phyloP scores from a whole-genome alignment of 2,888 invertebrate genomes.

The Nebria salina region DNA sequence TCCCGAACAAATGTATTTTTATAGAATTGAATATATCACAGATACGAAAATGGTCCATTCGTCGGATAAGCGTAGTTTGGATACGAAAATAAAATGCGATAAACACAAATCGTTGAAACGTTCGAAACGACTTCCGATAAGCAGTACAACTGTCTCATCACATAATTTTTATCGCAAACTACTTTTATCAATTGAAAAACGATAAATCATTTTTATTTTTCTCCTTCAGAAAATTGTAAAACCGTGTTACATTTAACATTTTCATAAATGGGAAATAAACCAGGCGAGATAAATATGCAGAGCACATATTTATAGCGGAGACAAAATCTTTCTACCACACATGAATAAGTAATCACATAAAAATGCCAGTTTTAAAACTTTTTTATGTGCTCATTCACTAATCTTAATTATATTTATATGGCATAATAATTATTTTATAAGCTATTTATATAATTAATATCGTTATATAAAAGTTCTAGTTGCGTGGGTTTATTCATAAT shows the following conservation, averaged over 20 bases:
- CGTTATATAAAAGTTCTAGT: neutral
- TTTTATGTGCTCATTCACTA: neutral
- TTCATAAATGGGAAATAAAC: neutral
- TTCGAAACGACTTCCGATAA: neutral
- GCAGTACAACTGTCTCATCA: neutral
- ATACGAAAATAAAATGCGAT: neutral
- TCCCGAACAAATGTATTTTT: neutral
- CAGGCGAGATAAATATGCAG: neutral
- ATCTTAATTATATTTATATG: neutral
- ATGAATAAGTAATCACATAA: neutral
- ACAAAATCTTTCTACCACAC: neutral
- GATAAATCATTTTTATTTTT: neutral
- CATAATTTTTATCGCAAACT: neutral
- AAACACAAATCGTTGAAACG: neutral
- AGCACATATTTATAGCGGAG: neutral
- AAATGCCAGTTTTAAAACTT: neutral
- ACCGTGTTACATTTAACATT: neutral
- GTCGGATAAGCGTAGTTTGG: neutral
- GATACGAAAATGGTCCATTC: neutral
- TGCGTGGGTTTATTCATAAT: neutral
- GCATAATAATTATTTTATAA: neutral
- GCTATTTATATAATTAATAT: neutral
- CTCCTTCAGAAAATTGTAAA: neutral
- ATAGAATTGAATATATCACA: neutral
- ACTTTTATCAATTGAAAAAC: neutral